Conservation (phyloP, 2,797 vertebrate genomes). For the Anolis apletophallus region DNA sequence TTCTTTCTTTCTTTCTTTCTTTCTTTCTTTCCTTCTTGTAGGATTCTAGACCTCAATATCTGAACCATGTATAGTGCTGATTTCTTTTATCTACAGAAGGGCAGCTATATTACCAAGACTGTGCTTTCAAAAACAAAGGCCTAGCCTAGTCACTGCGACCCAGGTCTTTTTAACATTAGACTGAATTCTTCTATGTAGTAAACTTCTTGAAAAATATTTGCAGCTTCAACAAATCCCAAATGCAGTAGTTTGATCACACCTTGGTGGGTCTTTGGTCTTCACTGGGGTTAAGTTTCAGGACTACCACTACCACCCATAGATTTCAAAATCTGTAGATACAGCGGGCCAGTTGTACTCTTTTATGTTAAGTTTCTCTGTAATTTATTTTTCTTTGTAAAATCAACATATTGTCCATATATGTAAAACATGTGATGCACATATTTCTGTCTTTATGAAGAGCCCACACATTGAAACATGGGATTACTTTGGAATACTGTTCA, state of each 20-base stretch:
- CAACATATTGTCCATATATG: no score
- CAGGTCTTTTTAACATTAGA: background rate
- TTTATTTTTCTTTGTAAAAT: no score
- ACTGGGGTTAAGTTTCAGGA: no score
- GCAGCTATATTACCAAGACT: conserved; percentile 44
- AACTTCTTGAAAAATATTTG: background rate
- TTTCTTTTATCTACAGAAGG: conserved; percentile 27
- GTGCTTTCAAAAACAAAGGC: conserved; percentile 15
- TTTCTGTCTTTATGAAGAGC: no score
- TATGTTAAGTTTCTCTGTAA: no score
- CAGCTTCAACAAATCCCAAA: background rate
- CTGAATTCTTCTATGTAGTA: background rate
- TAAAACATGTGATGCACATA: no score
- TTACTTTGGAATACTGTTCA: no score
- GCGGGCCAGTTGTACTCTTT: no score
- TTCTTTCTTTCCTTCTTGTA: background rate
- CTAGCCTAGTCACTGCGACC: background rate
- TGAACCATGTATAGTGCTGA: conserved; percentile 22
- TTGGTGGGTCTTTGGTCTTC: background rate
- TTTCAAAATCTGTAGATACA: no score
- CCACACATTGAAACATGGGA: no score
- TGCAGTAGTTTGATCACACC: background rate
- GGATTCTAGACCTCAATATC: conserved; percentile 19
- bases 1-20: background rate
- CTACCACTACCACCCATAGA: no score